A percentile compares a stretch with the other conserved stretches of the same genome.
Conservation (phyloP, 2,113 vertebrate species). For the Lanius collurio region DNA sequence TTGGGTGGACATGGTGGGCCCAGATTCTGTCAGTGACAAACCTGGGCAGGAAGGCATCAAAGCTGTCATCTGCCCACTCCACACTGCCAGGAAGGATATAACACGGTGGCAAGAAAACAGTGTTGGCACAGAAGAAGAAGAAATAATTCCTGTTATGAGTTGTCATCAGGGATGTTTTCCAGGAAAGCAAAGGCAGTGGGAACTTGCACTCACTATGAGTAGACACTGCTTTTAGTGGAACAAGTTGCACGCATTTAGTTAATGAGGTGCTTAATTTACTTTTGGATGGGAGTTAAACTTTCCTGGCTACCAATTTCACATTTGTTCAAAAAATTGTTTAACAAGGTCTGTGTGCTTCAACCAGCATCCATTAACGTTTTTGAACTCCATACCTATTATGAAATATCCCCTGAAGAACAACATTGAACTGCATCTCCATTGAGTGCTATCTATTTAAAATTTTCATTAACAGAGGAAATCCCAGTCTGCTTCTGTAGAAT, state of each 20-base stretch:
- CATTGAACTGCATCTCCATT: background rate
- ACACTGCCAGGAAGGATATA: background rate
- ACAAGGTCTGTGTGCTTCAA: background rate
- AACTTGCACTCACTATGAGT: background rate
- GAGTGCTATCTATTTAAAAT: background rate
- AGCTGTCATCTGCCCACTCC: background rate
- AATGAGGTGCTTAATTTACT: fast-evolving
- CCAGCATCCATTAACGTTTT: background rate
- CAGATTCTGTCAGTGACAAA: background rate
- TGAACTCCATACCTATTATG: background rate
- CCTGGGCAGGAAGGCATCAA: background rate
- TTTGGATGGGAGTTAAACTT: background rate
- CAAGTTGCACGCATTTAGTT: background rate
- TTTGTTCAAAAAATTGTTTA: background rate
- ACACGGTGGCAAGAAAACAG: background rate
- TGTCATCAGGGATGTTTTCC: background rate
- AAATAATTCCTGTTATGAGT: background rate
- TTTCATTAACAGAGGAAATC: background rate
- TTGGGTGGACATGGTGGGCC: too few relatives aligned
- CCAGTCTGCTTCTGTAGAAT: background rate
- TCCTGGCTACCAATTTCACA: background rate
- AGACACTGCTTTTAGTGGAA: background rate
- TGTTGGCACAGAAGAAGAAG: background rate
- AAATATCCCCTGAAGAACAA: background rate
- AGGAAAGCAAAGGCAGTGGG: background rate